These are phyloP conservation scores for Luperina testacea DNA, from an alignment of 2,888 invertebrate genomes.

Conservation along the genomic window DNA sequence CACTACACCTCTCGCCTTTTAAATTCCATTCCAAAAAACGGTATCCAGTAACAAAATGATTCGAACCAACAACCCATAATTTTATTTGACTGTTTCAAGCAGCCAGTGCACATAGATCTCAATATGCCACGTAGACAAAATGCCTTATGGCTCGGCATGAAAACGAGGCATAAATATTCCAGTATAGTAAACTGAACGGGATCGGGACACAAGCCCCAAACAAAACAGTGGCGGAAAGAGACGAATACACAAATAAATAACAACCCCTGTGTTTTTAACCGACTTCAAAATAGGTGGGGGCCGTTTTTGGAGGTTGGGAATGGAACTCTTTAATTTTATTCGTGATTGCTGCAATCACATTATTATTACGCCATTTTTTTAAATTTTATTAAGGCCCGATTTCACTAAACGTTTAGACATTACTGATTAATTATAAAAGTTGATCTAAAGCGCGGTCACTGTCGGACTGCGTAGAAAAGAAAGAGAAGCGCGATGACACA, in stretches of 20 bases:
- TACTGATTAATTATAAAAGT: neutral
- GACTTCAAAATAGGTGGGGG: constrained; percentile 23
- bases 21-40: neutral
- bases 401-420: neutral
- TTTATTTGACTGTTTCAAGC: constrained; percentile 34
- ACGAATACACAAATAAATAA: constrained; percentile 52
- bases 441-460: too few species aligned
- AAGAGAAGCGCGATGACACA: too few species aligned
- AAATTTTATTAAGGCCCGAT: neutral
- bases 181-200: constrained; percentile 54
- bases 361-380: neutral
- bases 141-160: constrained; percentile 46
- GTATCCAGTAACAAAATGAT: neutral
- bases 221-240: constrained; percentile 45
- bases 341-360: neutral
- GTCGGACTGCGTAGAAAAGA: too few species aligned
- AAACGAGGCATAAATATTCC: constrained; percentile 57
- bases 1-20: neutral
- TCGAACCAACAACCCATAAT: constrained; percentile 27
- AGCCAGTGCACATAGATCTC: constrained; percentile 54
- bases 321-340: neutral
- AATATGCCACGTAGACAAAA: constrained; percentile 56
- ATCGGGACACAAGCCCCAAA: constrained; percentile 34
- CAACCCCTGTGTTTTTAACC: constrained; percentile 45
- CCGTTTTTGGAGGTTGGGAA: neutral